Base-by-base conservation (phyloP, 2,888 invertebrate species). In the Tenodera sinensis region DNA sequence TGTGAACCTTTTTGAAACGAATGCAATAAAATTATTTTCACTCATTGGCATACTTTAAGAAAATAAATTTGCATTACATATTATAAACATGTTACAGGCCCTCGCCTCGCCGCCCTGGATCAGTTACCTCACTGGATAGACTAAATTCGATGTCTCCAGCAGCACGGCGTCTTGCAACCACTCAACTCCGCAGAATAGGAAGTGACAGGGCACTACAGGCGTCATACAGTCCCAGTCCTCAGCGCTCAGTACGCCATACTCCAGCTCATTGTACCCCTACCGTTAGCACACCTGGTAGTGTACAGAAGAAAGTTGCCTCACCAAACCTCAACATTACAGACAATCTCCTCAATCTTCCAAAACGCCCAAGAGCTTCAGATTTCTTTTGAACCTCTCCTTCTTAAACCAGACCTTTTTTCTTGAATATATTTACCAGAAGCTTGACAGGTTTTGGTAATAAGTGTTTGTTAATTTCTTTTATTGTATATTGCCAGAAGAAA, bases 101-200 rank as follows among this genome's bases (percentile, higher is more conserved):
- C n/a, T 95, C 95, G 1, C 96, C 95, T 1, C 94, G 94, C 91
- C 81, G 87, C 7, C 93, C 94, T 83, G 94, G 94, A 83, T 92
- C 93, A 28, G 91, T 92, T 15, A 94, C 96, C 2, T 95, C 96
- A 85, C 95, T 97, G 30, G 98, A 98, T 90, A 95, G 98, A 2
- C 93, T 99, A 83, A 96, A 96, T 7, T 96, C 97, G 89, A 97
- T 99, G 97, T 99, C 99, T 0, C 99, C 99, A 0, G 99, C 99
- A 0, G 99, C 99, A 0, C 96, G 97, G 91, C 95, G 96, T 91
- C 94, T 99, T 81, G 98, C 98, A 7, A 97, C 97, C 1, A 94
- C 95, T 30, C 95, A 95, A 91, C 93, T 97, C 3, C 94, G 95
- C 12, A 92, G 95, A 90, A 1, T 92, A 94, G 71, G 92, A 89